Conservation (phyloP, 2,113 vertebrate genomes). For the Phylloscopus trochilus region DNA sequence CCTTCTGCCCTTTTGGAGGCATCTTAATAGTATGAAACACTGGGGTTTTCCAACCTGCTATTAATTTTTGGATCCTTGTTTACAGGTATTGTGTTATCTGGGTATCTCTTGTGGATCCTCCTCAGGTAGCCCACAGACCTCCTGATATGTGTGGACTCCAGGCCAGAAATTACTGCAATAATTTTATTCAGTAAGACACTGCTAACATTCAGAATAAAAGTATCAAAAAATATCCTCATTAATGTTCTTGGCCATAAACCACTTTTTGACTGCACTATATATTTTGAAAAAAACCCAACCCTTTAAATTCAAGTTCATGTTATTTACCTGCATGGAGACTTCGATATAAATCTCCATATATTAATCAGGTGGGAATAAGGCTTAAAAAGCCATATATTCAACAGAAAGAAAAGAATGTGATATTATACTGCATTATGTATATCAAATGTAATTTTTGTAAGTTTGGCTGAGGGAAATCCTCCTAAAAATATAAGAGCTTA, state of each 20-base stretch:
- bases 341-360: not conserved
- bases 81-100: not conserved
- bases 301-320: not conserved
- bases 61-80: not conserved
- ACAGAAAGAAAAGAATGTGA: not conserved
- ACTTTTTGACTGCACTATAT: not conserved
- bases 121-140: not conserved
- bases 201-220: not conserved
- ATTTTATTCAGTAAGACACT: not conserved
- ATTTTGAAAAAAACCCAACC: not conserved
- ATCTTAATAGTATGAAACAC: not conserved
- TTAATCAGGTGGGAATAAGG: not conserved
- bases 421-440: not conserved
- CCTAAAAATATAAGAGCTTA: not conserved
- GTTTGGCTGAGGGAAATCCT: not conserved
- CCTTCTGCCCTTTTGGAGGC: not conserved
- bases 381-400: not conserved
- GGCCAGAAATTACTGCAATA: not conserved
- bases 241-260: not conserved
- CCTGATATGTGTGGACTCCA: not conserved
- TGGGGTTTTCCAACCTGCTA: not conserved
- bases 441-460: not conserved
- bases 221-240: not conserved
- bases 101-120: not conserved
- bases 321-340: not conserved